These are phyloP conservation scores for Diarsia brunnea DNA, from an alignment of 2,888 invertebrate species.

Conservation along the genomic window DNA sequence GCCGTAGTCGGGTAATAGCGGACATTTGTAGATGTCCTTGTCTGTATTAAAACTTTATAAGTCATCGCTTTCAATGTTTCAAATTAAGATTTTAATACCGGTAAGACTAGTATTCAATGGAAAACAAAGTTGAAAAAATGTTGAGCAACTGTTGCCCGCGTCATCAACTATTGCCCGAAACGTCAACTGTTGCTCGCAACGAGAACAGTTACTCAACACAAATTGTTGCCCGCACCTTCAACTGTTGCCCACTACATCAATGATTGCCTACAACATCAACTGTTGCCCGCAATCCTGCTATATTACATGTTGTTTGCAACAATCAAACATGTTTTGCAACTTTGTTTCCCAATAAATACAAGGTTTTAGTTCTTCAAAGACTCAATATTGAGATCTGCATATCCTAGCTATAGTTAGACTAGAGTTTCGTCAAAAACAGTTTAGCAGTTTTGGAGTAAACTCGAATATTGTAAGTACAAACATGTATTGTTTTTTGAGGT, in stretches of 20 bases:
- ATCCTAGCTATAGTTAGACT: conserved; percentile 40
- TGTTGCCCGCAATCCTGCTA: not conserved
- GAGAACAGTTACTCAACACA: not conserved
- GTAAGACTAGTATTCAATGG: not conserved
- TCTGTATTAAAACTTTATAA: not conserved
- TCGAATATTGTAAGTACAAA: conserved; percentile 58
- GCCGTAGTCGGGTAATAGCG: conserved; percentile 3
- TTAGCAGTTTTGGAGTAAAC: conserved; percentile 29
- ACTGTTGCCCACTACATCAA: not conserved
- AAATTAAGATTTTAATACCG: conserved; percentile 5
- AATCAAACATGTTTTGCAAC: not conserved
- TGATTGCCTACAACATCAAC: not conserved
- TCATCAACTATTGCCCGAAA: no score
- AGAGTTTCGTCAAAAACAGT: conserved; percentile 32
- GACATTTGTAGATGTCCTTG: conserved; percentile 1
- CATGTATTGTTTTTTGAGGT: conserved; percentile 21
- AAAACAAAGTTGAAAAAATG: not conserved
- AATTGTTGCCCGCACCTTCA: not conserved
- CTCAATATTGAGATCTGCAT: conserved; percentile 50
- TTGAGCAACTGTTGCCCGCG: not conserved
- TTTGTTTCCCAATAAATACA: not conserved
- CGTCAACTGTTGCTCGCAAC: not conserved
- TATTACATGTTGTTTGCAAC: conserved; percentile 7
- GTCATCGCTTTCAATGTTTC: conserved; percentile 32
- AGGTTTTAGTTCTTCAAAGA: conserved; percentile 4